Percentiles rank a stretch among this genome's conserved stretches.
Conservation (phyloP, 2,113 vertebrate genomes). For the Nycticebus coucang region DNA sequence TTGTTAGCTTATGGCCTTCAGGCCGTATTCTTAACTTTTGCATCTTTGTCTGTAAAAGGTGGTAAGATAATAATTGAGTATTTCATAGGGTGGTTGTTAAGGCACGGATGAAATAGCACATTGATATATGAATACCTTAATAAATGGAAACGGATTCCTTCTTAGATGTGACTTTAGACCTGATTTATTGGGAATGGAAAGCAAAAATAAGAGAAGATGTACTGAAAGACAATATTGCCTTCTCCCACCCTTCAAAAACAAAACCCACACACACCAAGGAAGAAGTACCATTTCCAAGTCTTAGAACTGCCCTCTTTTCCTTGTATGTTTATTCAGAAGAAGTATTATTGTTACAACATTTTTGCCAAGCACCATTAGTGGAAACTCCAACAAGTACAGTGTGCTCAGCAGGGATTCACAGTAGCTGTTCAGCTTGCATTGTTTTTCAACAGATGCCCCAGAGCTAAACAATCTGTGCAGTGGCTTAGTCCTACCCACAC, state of each 20-base stretch:
- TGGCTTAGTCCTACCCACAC: neutral
- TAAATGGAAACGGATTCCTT: neutral
- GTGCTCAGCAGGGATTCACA: neutral
- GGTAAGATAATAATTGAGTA: neutral
- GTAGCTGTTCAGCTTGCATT: neutral
- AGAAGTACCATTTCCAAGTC: neutral
- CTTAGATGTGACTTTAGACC: neutral
- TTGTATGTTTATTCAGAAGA: neutral
- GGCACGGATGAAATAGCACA: neutral
- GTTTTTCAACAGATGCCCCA: neutral
- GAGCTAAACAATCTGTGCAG: neutral
- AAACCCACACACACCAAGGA: neutral
- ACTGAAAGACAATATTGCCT: neutral
- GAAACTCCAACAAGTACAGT: neutral
- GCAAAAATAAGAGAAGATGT: neutral
- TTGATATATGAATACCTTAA: neutral
- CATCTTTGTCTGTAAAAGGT: neutral
- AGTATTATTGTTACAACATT: neutral
- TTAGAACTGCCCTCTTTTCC: neutral
- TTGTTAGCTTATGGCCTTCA: neutral
- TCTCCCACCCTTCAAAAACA: neutral
- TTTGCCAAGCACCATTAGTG: slow-evolving; percentile 20
- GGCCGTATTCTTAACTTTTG: neutral
- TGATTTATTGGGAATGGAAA: neutral
- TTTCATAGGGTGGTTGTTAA: neutral